Base-by-base conservation (phyloP, 2,113 vertebrate genomes). In the Callopanchax toddi region DNA sequence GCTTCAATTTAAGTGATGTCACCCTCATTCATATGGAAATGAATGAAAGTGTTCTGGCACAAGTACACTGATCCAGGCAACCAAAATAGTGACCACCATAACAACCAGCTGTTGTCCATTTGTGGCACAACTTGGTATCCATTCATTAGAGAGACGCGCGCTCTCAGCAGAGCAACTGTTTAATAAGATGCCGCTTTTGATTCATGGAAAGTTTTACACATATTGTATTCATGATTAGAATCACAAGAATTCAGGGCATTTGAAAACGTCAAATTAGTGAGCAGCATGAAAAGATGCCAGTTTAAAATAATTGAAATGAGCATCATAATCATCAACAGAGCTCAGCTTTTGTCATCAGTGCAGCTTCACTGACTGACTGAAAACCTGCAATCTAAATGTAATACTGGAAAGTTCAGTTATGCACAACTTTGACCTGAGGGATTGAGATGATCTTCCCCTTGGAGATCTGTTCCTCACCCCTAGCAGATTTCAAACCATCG, bases 101-200 rank as follows among this genome's bases (percentile, higher is more conserved):
- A 72, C 77, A 76, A 83, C 76, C 78, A 73, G 55, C 76, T 83
- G 66, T 44, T 43, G 11, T 22, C 3, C 37, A 48, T 84, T 75
- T 43, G 44, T 17, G 53, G 57, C 53, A 65, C 50, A 76, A 48
- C 23, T 67, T 13, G 6, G 57, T 40, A 39, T 65, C 78, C 56
- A 64, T 40, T 72, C 69, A 78, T 73, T 67, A 70, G 18, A 37
- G 44, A 3, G 48, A n/a, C 8, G 29, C 9, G 25, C 7, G 6
- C 58, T 54, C 18, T 42, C 67, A 60, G 54, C 11, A 13, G 43
- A 56, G 21, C 18, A 46, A 70, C 43, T 58, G 40, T 45, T 60
- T 8, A 63, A 63, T 6, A 15, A 69, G 58, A 18, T 59, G 44
- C 62, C 46, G 49, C 36, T 53, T 45, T 54, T 45, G 20, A 58